Evolutionary conservation across 1,140 invertebrate genomes (phyloP), one percentile per base, ranked within the genome.

Genomic region (Zaprionus vittiger): DNA sequence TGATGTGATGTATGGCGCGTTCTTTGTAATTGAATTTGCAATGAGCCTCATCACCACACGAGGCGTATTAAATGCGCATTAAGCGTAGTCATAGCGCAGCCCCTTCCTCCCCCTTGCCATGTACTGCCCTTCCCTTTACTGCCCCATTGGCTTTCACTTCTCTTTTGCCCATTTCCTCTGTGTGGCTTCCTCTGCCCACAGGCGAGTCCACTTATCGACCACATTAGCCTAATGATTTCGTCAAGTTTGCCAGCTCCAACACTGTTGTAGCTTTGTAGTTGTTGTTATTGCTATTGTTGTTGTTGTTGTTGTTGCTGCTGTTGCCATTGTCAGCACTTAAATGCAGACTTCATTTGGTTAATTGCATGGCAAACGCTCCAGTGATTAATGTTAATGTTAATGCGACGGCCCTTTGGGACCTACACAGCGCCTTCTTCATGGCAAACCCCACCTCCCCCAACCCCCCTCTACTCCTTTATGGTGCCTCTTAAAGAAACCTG

Each of bases 331-430:
- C 84, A 89, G 81, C 84, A 87, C 84, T 81, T 89, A 89, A 87
- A 87, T 81, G 85, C 85, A 87, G 84, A 85, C 84, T 87, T 87
- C 84, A 87, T 90, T 87, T 87, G 84, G 78, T 87, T 87, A 87
- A 87, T 87, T 87, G 84, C 81, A 87, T 81, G 84, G 78, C 84
- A 87, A 87, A 87, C 80, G 84, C 76, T 81, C 78, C 69, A 78
- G 77, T 87, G 84, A 87, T 87, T 87, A 87, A 87, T 87, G 83
- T 69, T 73, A 79, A 80, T 83, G 80, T 67, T 78, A 87, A 80
- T 87, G 67, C 52, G 73, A 20, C 26, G 49, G 62, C 61, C 68
- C 74, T 77, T 75, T 70, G 80, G 73, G 80, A 60, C 61, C 65
- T 64, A 64, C 41, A 38, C 41, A 66, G 41, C 49, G 20, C 38